A percentile compares a stretch with the other conserved stretches of the same genome.
phyloP scores from a whole-genome alignment of 2,888 invertebrate species.

The Trissolcus brochymenae region DNA sequence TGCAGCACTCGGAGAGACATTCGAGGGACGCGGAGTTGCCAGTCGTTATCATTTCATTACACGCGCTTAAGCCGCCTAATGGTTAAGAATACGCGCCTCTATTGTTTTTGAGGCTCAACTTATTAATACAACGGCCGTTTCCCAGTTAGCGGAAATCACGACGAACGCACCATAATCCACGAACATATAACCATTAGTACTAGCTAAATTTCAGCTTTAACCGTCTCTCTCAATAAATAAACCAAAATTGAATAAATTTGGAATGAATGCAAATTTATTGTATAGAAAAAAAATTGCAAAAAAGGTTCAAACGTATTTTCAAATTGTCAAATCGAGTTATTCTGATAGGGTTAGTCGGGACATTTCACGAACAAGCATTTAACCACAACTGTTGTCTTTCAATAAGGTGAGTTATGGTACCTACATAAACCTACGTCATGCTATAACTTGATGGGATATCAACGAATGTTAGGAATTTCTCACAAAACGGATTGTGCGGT shows the following conservation, averaged over 20 bases:
- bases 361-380: slow-evolving; percentile 70
- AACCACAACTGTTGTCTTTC: slow-evolving; percentile 75
- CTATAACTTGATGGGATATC: slow-evolving; percentile 46
- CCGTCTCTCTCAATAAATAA: too few species aligned
- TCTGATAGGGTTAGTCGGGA: slow-evolving; percentile 54
- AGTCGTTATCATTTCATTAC: slow-evolving; percentile 70
- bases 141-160: slow-evolving; percentile 45
- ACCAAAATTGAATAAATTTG: too few species aligned
- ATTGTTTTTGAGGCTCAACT: slow-evolving; percentile 69
- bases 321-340: slow-evolving; percentile 12
- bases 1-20: slow-evolving; percentile 56
- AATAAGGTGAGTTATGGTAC: slow-evolving; percentile 69
- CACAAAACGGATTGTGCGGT: slow-evolving; percentile 27
- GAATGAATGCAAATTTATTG: too few species aligned
- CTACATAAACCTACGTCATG: slow-evolving; percentile 46
- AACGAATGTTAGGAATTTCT: slow-evolving; percentile 32
- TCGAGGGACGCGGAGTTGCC: slow-evolving; percentile 60
- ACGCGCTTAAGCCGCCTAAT: slow-evolving; percentile 67
- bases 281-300: too few species aligned
- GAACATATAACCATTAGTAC: slow-evolving; percentile 36
- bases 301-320: neutral
- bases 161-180: slow-evolving; percentile 43
- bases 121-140: slow-evolving; percentile 71
- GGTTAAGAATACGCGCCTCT: slow-evolving; percentile 67
- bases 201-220: neutral